Conservation (phyloP, 92 coral and sea anemone species). For the Zoanthus sociatus region DNA sequence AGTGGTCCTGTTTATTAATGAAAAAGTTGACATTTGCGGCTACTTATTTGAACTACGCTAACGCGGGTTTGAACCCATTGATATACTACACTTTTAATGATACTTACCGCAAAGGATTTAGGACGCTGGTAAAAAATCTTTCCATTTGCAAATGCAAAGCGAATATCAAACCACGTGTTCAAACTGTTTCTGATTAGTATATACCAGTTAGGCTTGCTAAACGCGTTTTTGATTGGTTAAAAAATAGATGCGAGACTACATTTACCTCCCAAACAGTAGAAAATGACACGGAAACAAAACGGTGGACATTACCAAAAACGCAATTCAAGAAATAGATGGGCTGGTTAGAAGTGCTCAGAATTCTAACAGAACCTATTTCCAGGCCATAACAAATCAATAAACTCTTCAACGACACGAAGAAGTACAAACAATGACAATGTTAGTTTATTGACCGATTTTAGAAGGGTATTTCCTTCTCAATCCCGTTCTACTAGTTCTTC, state of each 20-base stretch:
- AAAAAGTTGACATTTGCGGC: conserved; percentile 17
- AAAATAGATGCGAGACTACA: no score
- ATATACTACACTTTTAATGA: conserved; percentile 38
- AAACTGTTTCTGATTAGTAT: background rate
- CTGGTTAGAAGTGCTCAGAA: conserved; percentile 1
- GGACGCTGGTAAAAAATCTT: background rate
- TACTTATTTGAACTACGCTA: conserved; percentile 29
- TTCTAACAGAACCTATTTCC: background rate
- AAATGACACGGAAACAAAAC: no score
- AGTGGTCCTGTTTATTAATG: conserved; percentile 26
- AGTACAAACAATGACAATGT: background rate
- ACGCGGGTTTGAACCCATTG: conserved; percentile 36
- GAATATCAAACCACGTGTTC: background rate
- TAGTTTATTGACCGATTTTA: background rate
- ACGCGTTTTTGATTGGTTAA: no score
- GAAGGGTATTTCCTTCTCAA: background rate
- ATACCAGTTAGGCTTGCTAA: no score
- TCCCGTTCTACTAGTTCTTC: background rate
- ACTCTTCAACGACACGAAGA: background rate
- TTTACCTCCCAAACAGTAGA: no score
- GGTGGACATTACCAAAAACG: background rate
- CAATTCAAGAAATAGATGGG: background rate
- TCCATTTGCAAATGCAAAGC: background rate
- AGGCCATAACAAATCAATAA: no score
- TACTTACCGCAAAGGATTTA: conserved; percentile 32